Conservation (phyloP, 2,113 vertebrate species). For the Neolamprologus devosi region DNA sequence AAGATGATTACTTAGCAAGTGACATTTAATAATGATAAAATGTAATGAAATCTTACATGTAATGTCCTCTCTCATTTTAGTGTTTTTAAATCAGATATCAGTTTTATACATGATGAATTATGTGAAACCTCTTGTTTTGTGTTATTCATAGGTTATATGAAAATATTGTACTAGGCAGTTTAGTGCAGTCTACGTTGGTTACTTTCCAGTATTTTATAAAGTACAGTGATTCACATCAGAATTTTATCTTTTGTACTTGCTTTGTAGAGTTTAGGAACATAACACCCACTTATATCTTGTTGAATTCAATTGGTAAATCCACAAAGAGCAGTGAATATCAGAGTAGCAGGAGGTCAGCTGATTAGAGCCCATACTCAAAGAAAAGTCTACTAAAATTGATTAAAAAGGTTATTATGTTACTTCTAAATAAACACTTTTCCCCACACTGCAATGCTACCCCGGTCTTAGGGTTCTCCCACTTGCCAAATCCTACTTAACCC, state of each 20-base stretch:
- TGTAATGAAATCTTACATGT: not conserved
- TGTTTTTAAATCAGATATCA: not conserved
- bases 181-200: not conserved
- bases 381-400: not conserved
- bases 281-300: not conserved
- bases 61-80: not conserved
- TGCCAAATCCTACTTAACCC: not conserved
- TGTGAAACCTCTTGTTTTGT: not conserved
- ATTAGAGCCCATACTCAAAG: not conserved
- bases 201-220: not conserved
- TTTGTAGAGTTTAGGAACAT: not conserved
- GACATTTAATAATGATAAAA: not conserved
- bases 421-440: not conserved
- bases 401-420: not conserved
- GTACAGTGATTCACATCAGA: not conserved
- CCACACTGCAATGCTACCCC: not conserved
- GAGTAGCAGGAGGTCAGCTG: not conserved
- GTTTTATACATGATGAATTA: not conserved
- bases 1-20: not conserved
- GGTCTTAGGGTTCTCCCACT: not conserved
- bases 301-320: not conserved
- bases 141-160: not conserved
- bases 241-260: not conserved
- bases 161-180: not conserved
- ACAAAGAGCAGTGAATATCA: not conserved